A percentile compares a stretch with the other conserved stretches of the same genome.
Evolutionary conservation across 2,113 vertebrate genomes (phyloP).

Genomic region (Rhizomys pruinosus): DNA sequence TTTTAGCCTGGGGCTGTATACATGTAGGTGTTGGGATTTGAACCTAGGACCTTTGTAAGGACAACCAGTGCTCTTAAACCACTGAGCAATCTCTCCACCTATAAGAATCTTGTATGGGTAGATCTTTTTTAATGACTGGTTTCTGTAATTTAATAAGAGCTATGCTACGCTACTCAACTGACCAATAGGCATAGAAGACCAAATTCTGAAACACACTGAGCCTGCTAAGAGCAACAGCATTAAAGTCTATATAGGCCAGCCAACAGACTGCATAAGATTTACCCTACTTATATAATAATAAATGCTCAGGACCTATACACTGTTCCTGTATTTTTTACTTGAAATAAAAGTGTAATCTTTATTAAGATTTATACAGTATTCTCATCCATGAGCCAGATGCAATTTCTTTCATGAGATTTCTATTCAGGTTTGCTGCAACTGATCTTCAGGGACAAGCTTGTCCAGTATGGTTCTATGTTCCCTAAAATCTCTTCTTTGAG

Average conservation of each 20-base stretch:
- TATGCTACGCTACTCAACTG: background rate
- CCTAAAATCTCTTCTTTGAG: background rate
- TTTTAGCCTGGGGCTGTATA: background rate
- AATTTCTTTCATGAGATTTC: background rate
- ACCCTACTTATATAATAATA: background rate
- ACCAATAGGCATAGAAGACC: background rate
- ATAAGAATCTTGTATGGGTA: no score
- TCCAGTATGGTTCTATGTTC: background rate
- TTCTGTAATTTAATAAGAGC: constrained; percentile 25
- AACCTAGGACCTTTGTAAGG: no score
- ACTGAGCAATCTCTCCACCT: no score
- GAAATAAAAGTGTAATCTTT: background rate
- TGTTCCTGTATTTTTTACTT: background rate
- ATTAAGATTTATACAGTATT: background rate
- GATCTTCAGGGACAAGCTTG: background rate
- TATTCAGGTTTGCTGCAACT: background rate
- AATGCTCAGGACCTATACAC: background rate
- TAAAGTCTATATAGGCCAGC: background rate
- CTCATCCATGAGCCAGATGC: background rate
- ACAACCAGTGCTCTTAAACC: no score
- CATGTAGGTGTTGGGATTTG: background rate
- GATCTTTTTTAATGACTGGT: background rate
- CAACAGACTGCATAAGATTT: background rate
- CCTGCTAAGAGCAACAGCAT: background rate
- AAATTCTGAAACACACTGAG: background rate